Evolutionary conservation across 2,888 invertebrate genomes (phyloP).

Genomic region (Troides helena): DNA sequence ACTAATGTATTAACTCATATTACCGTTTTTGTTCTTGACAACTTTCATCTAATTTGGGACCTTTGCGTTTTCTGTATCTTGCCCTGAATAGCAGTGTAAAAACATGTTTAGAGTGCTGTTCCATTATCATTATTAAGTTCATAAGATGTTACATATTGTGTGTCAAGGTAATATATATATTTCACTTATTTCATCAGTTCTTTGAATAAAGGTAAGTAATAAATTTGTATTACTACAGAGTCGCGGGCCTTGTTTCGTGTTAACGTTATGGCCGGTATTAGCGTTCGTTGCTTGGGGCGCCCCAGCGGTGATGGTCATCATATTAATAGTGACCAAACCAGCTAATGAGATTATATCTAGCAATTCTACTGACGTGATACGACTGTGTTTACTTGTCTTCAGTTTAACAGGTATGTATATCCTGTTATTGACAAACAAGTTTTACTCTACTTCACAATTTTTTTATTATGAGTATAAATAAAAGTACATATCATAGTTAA

Average conservation of each 20-base stretch:
- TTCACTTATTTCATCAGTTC: neutral
- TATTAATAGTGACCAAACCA: slow-evolving; percentile 83
- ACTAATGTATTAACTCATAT: neutral
- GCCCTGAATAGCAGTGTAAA: too few relatives aligned
- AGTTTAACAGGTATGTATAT: slow-evolving; percentile 85
- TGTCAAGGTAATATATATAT: too few relatives aligned
- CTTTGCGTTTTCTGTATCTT: too few relatives aligned
- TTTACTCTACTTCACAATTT: too few relatives aligned
- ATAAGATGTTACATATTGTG: too few relatives aligned
- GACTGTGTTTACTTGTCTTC: slow-evolving; percentile 87
- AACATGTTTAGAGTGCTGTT: too few relatives aligned
- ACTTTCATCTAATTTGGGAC: too few relatives aligned
- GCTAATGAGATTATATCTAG: slow-evolving; percentile 89
- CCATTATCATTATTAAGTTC: too few relatives aligned
- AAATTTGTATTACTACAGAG: slow-evolving; percentile 67
- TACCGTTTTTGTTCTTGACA: too few relatives aligned
- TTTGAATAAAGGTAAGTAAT: neutral
- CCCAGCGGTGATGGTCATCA: slow-evolving; percentile 83
- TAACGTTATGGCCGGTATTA: slow-evolving; percentile 86
- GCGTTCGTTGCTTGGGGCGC: slow-evolving; percentile 81
- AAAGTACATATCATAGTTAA: too few relatives aligned
- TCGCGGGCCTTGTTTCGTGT: slow-evolving; percentile 90
- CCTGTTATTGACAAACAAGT: neutral
- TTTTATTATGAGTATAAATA: too few relatives aligned
- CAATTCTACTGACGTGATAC: slow-evolving; percentile 87